Conservation (phyloP, 2,888 invertebrate genomes). For the Kuschelorhynchus macadamiae region DNA sequence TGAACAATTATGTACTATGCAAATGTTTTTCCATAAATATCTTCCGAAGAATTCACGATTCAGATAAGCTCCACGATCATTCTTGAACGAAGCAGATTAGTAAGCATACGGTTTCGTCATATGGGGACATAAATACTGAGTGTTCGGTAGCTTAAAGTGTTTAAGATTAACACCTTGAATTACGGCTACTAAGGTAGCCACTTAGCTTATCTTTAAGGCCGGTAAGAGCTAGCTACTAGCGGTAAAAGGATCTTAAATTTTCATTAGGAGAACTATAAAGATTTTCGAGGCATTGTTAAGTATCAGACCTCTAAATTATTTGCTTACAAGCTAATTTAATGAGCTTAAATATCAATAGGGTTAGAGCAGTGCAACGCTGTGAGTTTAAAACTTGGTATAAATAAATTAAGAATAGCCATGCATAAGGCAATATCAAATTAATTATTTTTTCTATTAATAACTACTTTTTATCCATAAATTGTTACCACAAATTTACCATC, state of each 20-base stretch:
- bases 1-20: slow-evolving; percentile 66
- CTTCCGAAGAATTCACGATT: slow-evolving; percentile 59
- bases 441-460: no score
- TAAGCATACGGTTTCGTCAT: slow-evolving; percentile 39
- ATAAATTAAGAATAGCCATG: no score
- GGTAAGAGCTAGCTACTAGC: slow-evolving; percentile 34
- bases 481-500: no score
- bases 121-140: slow-evolving; percentile 43
- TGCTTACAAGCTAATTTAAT: neutral
- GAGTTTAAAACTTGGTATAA: no score
- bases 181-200: slow-evolving; percentile 48
- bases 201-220: slow-evolving; percentile 48
- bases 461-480: no score
- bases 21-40: slow-evolving; percentile 65
- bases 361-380: no score
- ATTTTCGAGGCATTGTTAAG: slow-evolving; percentile 40
- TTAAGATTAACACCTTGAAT: slow-evolving; percentile 50
- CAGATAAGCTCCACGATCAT: slow-evolving; percentile 31
- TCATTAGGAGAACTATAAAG: slow-evolving; percentile 38
- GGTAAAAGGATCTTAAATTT: slow-evolving; percentile 50
- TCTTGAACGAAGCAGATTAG: slow-evolving; percentile 36
- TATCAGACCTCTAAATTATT: neutral
- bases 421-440: no score
- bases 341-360: neutral
- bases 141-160: slow-evolving; percentile 47